Conservation (phyloP, 2,888 invertebrate genomes). For the Papilio elwesi region DNA sequence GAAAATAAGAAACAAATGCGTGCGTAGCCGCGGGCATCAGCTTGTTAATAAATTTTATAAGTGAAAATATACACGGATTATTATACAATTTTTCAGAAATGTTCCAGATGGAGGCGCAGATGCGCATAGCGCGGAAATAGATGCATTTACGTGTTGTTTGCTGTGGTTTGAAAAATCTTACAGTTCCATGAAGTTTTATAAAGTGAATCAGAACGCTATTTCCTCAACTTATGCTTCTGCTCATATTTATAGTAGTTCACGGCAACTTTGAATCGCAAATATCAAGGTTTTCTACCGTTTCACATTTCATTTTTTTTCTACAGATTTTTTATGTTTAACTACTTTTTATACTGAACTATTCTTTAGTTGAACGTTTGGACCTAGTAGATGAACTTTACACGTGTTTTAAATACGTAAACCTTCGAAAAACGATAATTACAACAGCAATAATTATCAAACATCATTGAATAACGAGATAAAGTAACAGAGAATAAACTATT, state of each 20-base stretch:
- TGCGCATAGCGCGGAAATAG: conserved; percentile 11
- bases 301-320: too few species aligned
- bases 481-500: too few species aligned
- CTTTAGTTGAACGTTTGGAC: too few species aligned
- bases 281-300: background rate
- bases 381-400: too few species aligned
- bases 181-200: conserved; percentile 29
- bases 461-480: too few species aligned
- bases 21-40: too few species aligned
- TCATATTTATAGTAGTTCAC: conserved; percentile 13
- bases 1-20: too few species aligned
- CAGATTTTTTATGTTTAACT: background rate
- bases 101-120: too few species aligned
- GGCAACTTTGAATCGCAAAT: background rate
- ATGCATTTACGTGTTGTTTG: conserved; percentile 20
- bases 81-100: background rate
- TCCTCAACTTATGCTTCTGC: conserved; percentile 9
- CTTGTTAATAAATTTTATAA: background rate
- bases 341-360: background rate
- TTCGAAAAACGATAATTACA: too few species aligned
- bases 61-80: background rate
- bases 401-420: too few species aligned
- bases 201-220: conserved; percentile 36
- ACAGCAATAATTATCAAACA: too few species aligned
- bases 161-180: conserved; percentile 25